Base-by-base conservation (phyloP, 1,140 invertebrate species). In the Drosophila pectinifera region DNA sequence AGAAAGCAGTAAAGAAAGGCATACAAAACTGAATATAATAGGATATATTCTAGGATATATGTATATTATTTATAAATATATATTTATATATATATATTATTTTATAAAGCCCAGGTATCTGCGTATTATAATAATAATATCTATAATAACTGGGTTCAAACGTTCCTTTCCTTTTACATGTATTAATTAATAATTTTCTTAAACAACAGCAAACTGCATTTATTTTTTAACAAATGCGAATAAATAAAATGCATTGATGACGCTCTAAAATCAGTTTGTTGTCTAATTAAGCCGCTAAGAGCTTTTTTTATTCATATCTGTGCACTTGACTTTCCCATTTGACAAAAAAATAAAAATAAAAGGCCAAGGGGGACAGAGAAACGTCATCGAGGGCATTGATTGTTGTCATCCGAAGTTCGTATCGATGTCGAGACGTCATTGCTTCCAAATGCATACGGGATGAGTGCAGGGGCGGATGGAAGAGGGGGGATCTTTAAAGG, bases 331-430 rank as follows among this genome's bases (percentile, higher is more conserved):
- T 62, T 63, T 67, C 16, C 34, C 43, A 48, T 62, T 31, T 10
- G 31, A 45, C 42, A 39, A 46, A 31, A 43, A 42, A 42, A 28
- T 2, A 22, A 14, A 10, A 48, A 48, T 14, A 58, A 61, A 61
- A 26, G 51, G 26, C 13, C 11, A n/a, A 24, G 20, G 26, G n/a
- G 48, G 13, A 65, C 51, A 64, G 36, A 65, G 64, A 64, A 49
- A 64, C 41, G 59, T 68, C 64, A 68, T 68, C 64, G 36, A n/a
- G 36, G 20, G 36, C 59, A 36, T 65, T 68, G 64, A 68, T 64
- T 68, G 64, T 68, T 68, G 64, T 64, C 64, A 31, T 16, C 42
- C 45, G 45, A 68, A 51, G 64, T 49, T 22, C 53, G 39, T 62
- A 45, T 46, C 43, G 57, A 48, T 67, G 63, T 68, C 64, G 45